phyloP scores from a whole-genome alignment of 1,140 invertebrate species.

The Anastrepha obliqua region DNA sequence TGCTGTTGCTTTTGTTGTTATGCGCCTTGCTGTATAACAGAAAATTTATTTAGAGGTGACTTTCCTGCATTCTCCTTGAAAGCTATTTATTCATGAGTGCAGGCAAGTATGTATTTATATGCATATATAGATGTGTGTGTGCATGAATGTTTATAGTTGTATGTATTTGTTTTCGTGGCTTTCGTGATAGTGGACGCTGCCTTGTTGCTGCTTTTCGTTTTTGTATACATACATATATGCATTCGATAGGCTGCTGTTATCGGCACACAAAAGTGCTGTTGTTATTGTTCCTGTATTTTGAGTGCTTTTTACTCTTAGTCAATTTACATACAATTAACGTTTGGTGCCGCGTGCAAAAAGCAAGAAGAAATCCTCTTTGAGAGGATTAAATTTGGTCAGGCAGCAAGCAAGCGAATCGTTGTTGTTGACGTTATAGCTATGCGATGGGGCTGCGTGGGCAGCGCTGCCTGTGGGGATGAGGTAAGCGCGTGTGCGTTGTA shows the following conservation, averaged over 20 bases:
- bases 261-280: conserved; percentile 29
- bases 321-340: conserved; percentile 47
- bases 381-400: conserved; percentile 66
- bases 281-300: conserved; percentile 22
- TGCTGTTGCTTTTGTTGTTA: conserved; percentile 21
- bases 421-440: conserved; percentile 58
- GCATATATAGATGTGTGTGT: neutral
- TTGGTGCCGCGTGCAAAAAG: conserved; percentile 70
- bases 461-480: neutral
- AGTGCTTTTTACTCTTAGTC: conserved; percentile 37
- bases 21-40: conserved; percentile 24
- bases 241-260: conserved; percentile 37
- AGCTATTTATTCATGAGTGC: conserved; percentile 57
- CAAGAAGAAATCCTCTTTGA: conserved; percentile 72
- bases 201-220: neutral
- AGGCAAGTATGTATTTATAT: conserved; percentile 47
- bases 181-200: neutral
- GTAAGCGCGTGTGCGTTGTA: neutral
- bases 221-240: neutral
- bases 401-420: conserved; percentile 56
- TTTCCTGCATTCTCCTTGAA: conserved; percentile 69
- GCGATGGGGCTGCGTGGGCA: neutral
- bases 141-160: neutral
- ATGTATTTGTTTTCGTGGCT: neutral
- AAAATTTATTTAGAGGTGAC: conserved; percentile 69